phyloP scores from a whole-genome alignment of 2,797 vertebrate genomes.

The Borostomias antarcticus region DNA sequence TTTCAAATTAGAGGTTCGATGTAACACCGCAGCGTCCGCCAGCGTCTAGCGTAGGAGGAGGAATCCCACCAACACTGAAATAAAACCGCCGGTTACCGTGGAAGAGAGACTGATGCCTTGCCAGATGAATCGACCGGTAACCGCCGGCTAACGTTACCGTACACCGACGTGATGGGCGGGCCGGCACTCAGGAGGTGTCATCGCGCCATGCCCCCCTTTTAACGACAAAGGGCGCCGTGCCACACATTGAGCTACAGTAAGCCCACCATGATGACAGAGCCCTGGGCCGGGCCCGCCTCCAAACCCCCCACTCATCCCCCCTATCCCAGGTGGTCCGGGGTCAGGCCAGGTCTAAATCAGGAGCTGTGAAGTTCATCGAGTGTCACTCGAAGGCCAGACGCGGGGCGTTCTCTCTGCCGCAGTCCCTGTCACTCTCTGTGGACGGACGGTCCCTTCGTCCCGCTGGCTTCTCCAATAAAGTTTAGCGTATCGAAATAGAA shows the following conservation, averaged over 20 bases:
- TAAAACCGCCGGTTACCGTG: no score
- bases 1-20: slow-evolving; percentile 5
- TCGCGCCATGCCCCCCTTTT: no score
- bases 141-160: no score
- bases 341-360: slow-evolving; percentile 46
- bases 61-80: neutral
- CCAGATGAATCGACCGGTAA: no score
- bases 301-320: slow-evolving; percentile 11
- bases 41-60: neutral
- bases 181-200: no score
- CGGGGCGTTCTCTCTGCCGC: slow-evolving; percentile 23
- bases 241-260: slow-evolving; percentile 35
- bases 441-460: neutral
- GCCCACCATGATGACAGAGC: slow-evolving; percentile 29
- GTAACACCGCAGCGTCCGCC: neutral
- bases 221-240: no score
- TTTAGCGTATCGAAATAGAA: slow-evolving; percentile 40
- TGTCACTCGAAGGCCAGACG: neutral
- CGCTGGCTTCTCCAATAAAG: slow-evolving; percentile 42
- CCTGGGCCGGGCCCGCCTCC: slow-evolving; percentile 2
- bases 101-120: no score
- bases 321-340: slow-evolving; percentile 24
- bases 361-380: slow-evolving; percentile 43
- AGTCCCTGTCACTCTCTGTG: slow-evolving; percentile 1
- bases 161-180: no score